Evolutionary conservation across 2,113 vertebrate species (phyloP).

Genomic region (Sturnus vulgaris): DNA sequence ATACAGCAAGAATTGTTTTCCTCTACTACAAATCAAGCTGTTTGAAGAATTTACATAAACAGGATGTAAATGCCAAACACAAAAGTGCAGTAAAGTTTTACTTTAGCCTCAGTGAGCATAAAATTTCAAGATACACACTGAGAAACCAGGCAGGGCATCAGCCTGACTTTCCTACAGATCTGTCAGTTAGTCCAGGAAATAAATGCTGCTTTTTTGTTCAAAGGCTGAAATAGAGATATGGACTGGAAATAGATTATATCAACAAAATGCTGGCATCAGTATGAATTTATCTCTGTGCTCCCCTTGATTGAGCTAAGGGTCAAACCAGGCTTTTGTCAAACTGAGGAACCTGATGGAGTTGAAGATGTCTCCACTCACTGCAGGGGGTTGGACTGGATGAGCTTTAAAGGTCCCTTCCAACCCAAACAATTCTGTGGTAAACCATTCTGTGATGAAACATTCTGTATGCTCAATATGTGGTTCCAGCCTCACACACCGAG

Average conservation of each 20-base stretch:
- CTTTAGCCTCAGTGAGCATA: conserved; percentile 14
- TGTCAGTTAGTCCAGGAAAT: neutral
- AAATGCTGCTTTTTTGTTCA: neutral
- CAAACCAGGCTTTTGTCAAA: neutral
- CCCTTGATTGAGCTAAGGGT: neutral
- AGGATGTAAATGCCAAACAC: conserved; percentile 58
- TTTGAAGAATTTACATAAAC: conserved; percentile 64
- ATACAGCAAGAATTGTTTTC: conserved; percentile 56
- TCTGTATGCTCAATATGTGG: rapidly evolving
- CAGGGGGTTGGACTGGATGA: neutral
- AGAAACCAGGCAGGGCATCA: neutral
- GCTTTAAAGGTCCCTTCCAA: neutral
- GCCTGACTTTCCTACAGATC: neutral
- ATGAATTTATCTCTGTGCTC: neutral
- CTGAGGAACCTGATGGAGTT: neutral
- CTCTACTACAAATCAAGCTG: conserved; percentile 55
- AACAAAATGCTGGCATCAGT: neutral
- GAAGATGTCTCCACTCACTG: neutral
- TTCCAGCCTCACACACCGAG: rapidly evolving
- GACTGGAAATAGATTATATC: neutral
- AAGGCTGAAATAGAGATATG: neutral
- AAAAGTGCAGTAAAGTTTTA: conserved; percentile 51
- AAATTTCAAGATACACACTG: neutral
- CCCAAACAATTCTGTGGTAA: neutral
- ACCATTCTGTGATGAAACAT: too few species aligned